phyloP scores from a whole-genome alignment of 2,113 vertebrate species.

The Chloropsis hardwickii region DNA sequence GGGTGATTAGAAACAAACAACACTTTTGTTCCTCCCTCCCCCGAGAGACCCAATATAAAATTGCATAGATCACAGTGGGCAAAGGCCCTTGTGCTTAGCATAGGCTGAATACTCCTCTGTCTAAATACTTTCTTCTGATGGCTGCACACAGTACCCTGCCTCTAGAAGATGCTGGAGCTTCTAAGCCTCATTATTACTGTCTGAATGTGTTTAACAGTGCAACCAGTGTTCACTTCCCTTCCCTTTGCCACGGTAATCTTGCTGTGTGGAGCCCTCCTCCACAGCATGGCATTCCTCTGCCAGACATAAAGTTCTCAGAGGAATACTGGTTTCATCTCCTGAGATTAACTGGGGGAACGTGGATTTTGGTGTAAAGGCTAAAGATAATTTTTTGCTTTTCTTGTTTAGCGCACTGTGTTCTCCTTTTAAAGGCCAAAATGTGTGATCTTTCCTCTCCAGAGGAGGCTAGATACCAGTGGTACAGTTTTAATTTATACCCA shows the following conservation, averaged over 20 bases:
- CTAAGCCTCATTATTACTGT: background rate
- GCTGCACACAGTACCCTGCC: background rate
- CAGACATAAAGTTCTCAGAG: background rate
- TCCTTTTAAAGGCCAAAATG: background rate
- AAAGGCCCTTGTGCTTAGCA: background rate
- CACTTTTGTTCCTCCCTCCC: background rate
- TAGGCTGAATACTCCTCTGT: background rate
- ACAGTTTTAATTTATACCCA: background rate
- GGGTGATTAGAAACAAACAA: background rate
- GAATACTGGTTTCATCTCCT: background rate
- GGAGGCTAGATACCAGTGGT: background rate
- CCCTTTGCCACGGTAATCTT: background rate
- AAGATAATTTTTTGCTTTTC: background rate
- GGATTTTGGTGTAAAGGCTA: background rate
- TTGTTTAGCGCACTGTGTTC: background rate
- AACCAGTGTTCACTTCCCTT: background rate
- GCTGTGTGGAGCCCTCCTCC: background rate
- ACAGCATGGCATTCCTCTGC: background rate
- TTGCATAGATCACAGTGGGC: background rate
- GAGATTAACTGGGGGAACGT: background rate
- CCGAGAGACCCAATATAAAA: background rate
- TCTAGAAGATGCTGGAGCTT: background rate
- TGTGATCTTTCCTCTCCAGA: background rate
- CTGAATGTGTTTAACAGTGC: background rate
- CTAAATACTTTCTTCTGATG: background rate